A percentile compares a stretch with the other conserved stretches of the same genome.
Conservation (phyloP, 1,140 invertebrate species). For the Drosophila ambigua region DNA sequence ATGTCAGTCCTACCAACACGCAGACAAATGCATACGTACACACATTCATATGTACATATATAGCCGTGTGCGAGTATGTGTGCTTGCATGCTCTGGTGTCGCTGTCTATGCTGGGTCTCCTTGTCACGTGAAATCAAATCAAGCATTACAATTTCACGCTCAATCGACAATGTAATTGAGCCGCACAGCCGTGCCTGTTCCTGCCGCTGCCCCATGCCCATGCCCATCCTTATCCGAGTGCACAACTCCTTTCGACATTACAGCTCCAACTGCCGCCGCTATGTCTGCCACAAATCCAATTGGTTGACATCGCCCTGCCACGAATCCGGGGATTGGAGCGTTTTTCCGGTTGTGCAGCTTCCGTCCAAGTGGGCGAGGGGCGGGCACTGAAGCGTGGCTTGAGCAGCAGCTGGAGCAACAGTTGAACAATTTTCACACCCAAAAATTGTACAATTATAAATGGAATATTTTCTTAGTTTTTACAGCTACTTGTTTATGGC, state of each 20-base stretch:
- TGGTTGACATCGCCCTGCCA: constrained; percentile 34
- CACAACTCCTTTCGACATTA: no score
- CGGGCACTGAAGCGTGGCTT: constrained; percentile 41
- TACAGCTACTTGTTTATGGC: constrained; percentile 57
- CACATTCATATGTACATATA: not conserved
- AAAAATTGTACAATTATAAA: constrained; percentile 21
- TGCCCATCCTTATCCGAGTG: not conserved
- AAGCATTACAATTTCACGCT: constrained; percentile 79
- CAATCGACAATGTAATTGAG: constrained; percentile 77
- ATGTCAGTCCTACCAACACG: constrained; percentile 18
- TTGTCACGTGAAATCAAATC: constrained; percentile 81
- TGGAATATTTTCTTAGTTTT: constrained; percentile 47
- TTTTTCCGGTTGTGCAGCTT: constrained; percentile 62
- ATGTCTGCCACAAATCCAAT: constrained; percentile 78
- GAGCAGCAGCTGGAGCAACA: constrained; percentile 69
- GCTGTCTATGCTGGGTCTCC: constrained; percentile 37
- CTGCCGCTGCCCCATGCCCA: constrained; percentile 10
- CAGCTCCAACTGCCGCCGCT: constrained; percentile 46
- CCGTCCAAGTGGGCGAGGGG: constrained; percentile 25
- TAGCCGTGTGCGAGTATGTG: not conserved
- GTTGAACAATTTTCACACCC: constrained; percentile 28
- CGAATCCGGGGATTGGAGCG: constrained; percentile 31
- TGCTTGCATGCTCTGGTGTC: constrained; percentile 4
- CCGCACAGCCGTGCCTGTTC: constrained; percentile 70
- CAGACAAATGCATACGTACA: constrained; percentile 9